Evolutionary conservation across 92 coral and sea anemone genomes (phyloP).

Genomic region (Palythoa grandiflora): DNA sequence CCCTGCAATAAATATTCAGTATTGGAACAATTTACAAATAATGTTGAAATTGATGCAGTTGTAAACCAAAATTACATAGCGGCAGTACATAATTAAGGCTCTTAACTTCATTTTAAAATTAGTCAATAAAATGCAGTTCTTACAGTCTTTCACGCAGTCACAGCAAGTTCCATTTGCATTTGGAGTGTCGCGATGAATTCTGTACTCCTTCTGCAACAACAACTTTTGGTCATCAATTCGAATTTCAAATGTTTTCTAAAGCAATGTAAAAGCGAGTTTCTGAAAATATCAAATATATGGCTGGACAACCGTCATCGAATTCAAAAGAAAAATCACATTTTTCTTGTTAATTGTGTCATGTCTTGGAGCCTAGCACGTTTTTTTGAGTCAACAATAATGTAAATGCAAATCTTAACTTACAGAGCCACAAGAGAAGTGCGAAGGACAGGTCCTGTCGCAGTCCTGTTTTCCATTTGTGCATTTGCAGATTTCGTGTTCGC

Average conservation of each 20-base stretch:
- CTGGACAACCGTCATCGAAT: too few relatives aligned
- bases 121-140: neutral
- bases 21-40: too few relatives aligned
- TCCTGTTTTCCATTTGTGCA: conserved; percentile 70
- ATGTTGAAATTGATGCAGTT: too few relatives aligned
- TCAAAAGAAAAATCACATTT: neutral
- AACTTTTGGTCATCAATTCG: neutral
- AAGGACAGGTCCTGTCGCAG: conserved; percentile 65
- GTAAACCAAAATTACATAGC: too few relatives aligned
- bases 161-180: conserved; percentile 72
- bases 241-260: too few relatives aligned
- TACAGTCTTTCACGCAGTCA: conserved; percentile 75
- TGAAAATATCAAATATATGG: too few relatives aligned
- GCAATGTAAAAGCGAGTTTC: too few relatives aligned
- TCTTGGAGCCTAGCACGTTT: too few relatives aligned
- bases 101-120: neutral
- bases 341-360: neutral
- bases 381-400: too few relatives aligned
- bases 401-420: conserved; percentile 38
- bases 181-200: conserved; percentile 68
- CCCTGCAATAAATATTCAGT: too few relatives aligned
- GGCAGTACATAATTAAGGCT: too few relatives aligned
- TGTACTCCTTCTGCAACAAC: conserved; percentile 60
- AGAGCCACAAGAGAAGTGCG: conserved; percentile 57
- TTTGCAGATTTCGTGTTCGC: conserved; percentile 71